Evolutionary conservation across 2,888 invertebrate species (phyloP), one percentile per base, ranked within the genome.

Genomic region (Caenorhabditis auriculariae): DNA sequence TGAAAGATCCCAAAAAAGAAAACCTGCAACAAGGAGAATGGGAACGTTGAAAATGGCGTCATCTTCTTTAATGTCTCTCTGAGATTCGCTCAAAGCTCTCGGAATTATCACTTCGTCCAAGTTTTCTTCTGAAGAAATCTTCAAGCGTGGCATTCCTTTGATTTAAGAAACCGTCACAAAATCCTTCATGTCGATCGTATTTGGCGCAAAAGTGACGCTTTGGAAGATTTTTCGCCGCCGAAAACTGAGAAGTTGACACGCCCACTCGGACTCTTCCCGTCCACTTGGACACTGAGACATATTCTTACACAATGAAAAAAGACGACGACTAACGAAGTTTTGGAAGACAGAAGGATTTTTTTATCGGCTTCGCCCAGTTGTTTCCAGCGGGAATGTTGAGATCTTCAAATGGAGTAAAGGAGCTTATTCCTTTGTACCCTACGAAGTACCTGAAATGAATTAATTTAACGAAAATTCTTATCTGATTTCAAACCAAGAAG

Each of bases 371-470:
- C 17, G 84, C 84, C 84, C 84, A 84, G 26, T 75, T 76, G 41
- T 71, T 71, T 15, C 74, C 74, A 9, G 66, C 49, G 5, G 76
- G 70, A 35, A 60, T 68, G 45, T 75, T 74, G 39, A 77, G 49
- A 58, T 84, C 83, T 76, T 85, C 85, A 65, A 84, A 82, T 2
- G 83, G 83, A 2, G 85, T 83, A 68, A 85, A 86, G 2, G 86
- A 86, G 24, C 81, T 72, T 21, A 86, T 84, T 2, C 85, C 85
- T 41, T 75, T 75, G 37, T 72, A 72, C 19, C 75, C 75, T 28
- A 75, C 60, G 39, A 75, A 73, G 49, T 67, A 75, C 49, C 49
- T 51, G 23, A 23, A 55, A 38, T 24, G 2, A 6, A 9, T 21
- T 0, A 26, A 1, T 5, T 21, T 72, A 4, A 15, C 23, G 21